phyloP scores from a whole-genome alignment of 1,140 invertebrate species.

The Galendromus occidentalis region DNA sequence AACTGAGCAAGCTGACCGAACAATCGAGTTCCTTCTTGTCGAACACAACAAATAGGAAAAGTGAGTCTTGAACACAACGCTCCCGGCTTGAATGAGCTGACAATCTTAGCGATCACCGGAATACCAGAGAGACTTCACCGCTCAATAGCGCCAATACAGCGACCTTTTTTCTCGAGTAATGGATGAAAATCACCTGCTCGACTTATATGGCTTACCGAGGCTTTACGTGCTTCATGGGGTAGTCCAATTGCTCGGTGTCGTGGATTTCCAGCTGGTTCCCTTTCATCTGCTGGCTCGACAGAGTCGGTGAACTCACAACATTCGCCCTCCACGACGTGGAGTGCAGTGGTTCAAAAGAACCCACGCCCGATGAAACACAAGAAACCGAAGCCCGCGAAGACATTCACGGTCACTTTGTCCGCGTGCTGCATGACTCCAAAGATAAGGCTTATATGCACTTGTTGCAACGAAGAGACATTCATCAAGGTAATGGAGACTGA shows the following conservation, averaged over 20 bases:
- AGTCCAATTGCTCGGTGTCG: neutral
- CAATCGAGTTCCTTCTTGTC: neutral
- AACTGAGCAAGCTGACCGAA: neutral
- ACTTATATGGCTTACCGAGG: too few species aligned
- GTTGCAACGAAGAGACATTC: slow-evolving; percentile 11
- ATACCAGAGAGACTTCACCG: too few species aligned
- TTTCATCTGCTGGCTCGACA: neutral
- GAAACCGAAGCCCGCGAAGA: neutral
- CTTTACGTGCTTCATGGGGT: too few species aligned
- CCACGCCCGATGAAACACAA: neutral
- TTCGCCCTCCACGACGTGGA: neutral
- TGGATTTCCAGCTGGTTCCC: neutral
- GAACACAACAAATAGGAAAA: neutral
- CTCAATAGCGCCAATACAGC: too few species aligned
- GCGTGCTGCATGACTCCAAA: neutral
- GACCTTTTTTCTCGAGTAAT: too few species aligned
- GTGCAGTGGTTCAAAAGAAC: neutral
- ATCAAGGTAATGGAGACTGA: slow-evolving; percentile 16
- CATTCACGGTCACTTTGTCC: neutral
- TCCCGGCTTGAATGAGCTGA: too few species aligned
- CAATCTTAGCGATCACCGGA: too few species aligned
- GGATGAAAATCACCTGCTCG: too few species aligned
- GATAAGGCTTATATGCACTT: neutral
- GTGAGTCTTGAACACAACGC: too few species aligned
- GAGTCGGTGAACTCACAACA: neutral